phyloP scores from a whole-genome alignment of 2,888 invertebrate species.

The Yponomeuta plumbellus region DNA sequence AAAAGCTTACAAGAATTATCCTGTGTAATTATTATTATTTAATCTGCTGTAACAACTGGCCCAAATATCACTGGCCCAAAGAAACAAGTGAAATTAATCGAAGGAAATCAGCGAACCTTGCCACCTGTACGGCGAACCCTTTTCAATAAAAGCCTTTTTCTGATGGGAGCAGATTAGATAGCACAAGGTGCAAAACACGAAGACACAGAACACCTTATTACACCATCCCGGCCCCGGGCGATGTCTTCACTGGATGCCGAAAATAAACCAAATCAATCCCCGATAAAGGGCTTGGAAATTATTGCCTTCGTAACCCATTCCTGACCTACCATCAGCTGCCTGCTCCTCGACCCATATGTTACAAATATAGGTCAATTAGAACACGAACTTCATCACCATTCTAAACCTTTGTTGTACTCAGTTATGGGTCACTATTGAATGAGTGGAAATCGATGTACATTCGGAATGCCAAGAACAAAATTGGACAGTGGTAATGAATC shows the following conservation, averaged over 20 bases:
- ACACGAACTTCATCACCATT: not conserved
- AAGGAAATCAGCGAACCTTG: slow-evolving; percentile 30
- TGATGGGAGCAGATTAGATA: slow-evolving; percentile 47
- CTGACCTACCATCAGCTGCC: slow-evolving; percentile 67
- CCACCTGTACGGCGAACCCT: slow-evolving; percentile 52
- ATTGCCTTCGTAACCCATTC: slow-evolving; percentile 57
- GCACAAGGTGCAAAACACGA: slow-evolving; percentile 67
- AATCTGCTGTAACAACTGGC: not conserved
- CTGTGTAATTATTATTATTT: no score
- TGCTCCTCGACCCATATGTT: slow-evolving; percentile 53
- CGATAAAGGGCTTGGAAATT: slow-evolving; percentile 59
- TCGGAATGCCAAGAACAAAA: slow-evolving; percentile 32
- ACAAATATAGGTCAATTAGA: slow-evolving; percentile 65
- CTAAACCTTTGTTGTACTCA: not conserved
- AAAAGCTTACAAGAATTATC: no score
- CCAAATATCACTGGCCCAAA: not conserved
- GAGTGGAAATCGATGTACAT: slow-evolving; percentile 17
- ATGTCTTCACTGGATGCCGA: slow-evolving; percentile 36
- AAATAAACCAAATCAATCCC: slow-evolving; percentile 62
- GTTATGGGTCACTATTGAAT: slow-evolving; percentile 29
- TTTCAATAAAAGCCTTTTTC: slow-evolving; percentile 50
- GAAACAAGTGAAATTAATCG: not conserved
- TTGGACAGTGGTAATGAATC: slow-evolving; percentile 53
- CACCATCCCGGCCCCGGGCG: slow-evolving; percentile 44
- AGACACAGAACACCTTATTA: slow-evolving; percentile 61